Conservation (phyloP, 2,113 vertebrate species). For the Grus americana region DNA sequence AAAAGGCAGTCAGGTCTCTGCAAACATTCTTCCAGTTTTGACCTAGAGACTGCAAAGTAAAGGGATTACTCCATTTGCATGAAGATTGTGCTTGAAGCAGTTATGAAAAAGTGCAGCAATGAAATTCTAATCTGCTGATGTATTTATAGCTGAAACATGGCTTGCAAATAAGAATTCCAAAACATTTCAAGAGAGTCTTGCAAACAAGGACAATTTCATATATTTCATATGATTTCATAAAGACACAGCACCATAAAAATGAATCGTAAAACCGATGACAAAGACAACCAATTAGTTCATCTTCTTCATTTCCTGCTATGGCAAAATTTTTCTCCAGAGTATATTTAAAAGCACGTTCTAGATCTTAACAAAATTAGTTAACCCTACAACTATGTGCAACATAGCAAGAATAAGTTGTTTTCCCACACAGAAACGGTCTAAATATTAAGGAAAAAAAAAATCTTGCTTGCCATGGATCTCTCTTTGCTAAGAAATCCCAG, state of each 20-base stretch:
- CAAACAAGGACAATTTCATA: constrained; percentile 32
- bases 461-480: neutral
- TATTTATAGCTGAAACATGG: neutral
- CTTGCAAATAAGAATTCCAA: constrained; percentile 5
- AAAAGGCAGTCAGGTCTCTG: neutral
- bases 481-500: neutral
- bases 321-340: constrained; percentile 15
- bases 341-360: constrained; percentile 34
- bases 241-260: constrained; percentile 30
- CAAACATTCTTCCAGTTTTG: neutral
- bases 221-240: constrained; percentile 60
- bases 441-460: neutral
- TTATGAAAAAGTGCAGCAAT: neutral
- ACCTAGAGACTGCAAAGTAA: neutral
- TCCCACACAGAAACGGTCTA: neutral
- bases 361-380: constrained; percentile 48
- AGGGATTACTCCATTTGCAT: constrained; percentile 25
- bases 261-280: neutral
- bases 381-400: neutral
- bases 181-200: neutral
- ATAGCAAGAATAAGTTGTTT: neutral
- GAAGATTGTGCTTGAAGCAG: constrained; percentile 9
- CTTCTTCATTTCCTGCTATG: constrained; percentile 29
- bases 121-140: neutral
- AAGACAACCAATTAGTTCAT: constrained; percentile 49